phyloP scores from a whole-genome alignment of 2,113 vertebrate species.

The Nipponia nippon region DNA sequence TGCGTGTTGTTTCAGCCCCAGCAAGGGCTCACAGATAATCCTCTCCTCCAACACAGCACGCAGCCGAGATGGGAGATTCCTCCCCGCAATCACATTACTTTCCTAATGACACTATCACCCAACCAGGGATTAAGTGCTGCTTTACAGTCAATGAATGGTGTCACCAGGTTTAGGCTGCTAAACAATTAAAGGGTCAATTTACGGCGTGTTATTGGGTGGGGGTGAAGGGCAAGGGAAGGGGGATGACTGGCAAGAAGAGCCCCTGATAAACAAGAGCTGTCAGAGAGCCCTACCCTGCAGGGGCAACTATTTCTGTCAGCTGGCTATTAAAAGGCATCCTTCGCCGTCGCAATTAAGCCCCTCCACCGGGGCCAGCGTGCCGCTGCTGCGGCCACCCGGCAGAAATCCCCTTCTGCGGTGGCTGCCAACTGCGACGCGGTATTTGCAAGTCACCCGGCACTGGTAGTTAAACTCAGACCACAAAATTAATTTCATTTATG shows the following conservation, averaged over 20 bases:
- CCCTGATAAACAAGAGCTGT: background rate
- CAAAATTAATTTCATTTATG: conserved; percentile 68
- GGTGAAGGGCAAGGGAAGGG: background rate
- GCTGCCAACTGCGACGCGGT: background rate
- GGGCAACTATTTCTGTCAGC: background rate
- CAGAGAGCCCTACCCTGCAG: background rate
- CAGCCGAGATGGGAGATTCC: background rate
- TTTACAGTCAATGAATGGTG: background rate
- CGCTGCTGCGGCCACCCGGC: background rate
- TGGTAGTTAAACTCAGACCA: background rate
- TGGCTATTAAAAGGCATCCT: background rate
- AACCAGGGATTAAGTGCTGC: background rate
- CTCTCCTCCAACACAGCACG: background rate
- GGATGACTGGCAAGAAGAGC: background rate
- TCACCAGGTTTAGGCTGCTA: background rate
- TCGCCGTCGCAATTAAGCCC: background rate
- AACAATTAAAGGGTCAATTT: conserved; percentile 34
- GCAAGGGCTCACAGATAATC: background rate
- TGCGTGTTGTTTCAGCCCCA: background rate
- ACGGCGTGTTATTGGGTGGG: background rate
- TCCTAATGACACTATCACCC: conserved; percentile 9
- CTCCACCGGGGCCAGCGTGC: background rate
- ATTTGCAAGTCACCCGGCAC: background rate
- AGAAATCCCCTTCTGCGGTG: background rate
- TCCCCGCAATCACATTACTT: background rate